These are phyloP conservation scores for Ibycter americanus DNA, from an alignment of 2,797 vertebrate species.

Conservation along the genomic window DNA sequence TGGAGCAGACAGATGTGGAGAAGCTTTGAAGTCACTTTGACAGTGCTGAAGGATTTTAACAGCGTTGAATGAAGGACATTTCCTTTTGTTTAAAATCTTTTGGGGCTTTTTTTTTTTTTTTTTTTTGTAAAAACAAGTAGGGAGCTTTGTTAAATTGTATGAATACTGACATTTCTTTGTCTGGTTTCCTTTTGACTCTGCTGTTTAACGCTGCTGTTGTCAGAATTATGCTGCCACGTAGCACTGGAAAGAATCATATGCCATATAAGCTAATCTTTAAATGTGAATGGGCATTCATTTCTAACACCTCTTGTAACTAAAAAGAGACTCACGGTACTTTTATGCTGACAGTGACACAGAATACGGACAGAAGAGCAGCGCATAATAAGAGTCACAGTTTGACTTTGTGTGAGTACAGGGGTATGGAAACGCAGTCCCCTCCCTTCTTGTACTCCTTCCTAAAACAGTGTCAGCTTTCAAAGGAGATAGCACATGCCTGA, in stretches of 20 bases:
- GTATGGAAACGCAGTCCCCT: not conserved
- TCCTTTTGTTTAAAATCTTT: constrained; percentile 46
- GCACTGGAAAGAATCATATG: not conserved
- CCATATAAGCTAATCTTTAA: constrained; percentile 45
- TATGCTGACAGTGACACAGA: constrained; percentile 4
- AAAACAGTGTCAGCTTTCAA: not conserved
- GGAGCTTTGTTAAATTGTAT: constrained; percentile 22
- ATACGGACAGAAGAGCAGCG: constrained; percentile 23
- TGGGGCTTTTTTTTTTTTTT: not conserved
- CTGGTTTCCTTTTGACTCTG: constrained; percentile 32
- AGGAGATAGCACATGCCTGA: not conserved
- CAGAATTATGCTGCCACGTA: not conserved
- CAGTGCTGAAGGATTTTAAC: not conserved
- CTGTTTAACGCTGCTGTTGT: constrained; percentile 35
- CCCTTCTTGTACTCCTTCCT: not conserved
- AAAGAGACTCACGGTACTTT: constrained; percentile 16
- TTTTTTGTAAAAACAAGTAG: not conserved
- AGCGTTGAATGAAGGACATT: constrained; percentile 21
- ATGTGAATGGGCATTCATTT: constrained; percentile 47
- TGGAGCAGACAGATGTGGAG: not conserved
- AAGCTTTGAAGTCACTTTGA: not conserved
- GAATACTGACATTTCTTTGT: constrained; percentile 28
- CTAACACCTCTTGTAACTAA: constrained; percentile 41
- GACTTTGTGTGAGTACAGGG: not conserved
- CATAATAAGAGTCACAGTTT: not conserved